phyloP scores from a whole-genome alignment of 2,113 vertebrate species.

The Xerus inauris region DNA sequence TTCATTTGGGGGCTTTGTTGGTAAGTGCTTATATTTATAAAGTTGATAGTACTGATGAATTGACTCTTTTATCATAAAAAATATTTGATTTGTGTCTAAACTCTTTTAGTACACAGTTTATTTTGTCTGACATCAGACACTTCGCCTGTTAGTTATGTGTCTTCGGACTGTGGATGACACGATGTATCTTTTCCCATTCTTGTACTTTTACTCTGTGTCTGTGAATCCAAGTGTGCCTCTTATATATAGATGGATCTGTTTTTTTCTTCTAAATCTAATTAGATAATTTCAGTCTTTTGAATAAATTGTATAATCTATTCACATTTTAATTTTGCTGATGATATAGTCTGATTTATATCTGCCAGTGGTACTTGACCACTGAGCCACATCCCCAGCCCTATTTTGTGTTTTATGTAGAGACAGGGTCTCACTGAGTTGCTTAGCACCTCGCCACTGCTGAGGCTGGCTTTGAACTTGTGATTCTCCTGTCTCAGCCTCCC shows the following conservation, averaged over 20 bases:
- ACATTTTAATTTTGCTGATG: background rate
- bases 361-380: no score
- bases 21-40: background rate
- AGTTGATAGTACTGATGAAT: background rate
- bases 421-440: no score
- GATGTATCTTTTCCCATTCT: background rate
- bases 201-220: background rate
- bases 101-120: background rate
- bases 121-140: background rate
- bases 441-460: no score
- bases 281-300: background rate
- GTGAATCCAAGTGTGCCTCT: background rate
- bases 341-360: background rate
- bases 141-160: background rate
- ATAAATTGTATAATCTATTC: background rate
- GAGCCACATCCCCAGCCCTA: no score
- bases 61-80: background rate
- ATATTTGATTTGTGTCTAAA: background rate
- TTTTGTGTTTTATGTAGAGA: no score
- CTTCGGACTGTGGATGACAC: background rate
- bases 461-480: no score
- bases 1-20: background rate
- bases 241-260: background rate
- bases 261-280: background rate
- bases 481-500: no score